Evolutionary conservation across 2,113 vertebrate genomes (phyloP).

Genomic region (Amblyopsis rosae): DNA sequence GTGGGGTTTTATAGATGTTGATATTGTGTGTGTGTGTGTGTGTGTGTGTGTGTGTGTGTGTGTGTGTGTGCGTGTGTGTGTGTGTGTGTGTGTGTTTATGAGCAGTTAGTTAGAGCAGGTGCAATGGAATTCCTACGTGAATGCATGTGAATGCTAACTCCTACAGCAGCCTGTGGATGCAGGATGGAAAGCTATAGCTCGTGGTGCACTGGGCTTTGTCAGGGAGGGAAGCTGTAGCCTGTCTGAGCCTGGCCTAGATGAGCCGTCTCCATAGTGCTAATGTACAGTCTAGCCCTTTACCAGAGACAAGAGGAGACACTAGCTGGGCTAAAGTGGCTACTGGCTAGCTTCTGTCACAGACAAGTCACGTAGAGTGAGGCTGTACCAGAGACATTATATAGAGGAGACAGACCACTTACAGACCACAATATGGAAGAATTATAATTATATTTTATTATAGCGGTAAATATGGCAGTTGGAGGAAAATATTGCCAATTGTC

Average conservation of each 20-base stretch:
- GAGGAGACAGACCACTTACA: too few species aligned
- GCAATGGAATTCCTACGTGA: slow-evolving; percentile 66
- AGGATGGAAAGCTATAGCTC: slow-evolving; percentile 22
- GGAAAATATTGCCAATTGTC: too few species aligned
- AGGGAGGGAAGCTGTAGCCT: neutral
- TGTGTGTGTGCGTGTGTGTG: too few species aligned
- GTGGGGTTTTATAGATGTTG: slow-evolving; percentile 45
- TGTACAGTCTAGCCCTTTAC: slow-evolving; percentile 27
- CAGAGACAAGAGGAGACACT: neutral
- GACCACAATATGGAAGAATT: too few species aligned
- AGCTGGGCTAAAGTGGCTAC: too few species aligned
- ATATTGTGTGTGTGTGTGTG: slow-evolving; percentile 25
- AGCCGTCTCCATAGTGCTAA: neutral
- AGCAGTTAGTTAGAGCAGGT: slow-evolving; percentile 59
- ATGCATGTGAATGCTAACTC: slow-evolving; percentile 62
- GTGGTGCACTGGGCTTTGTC: slow-evolving; percentile 9
- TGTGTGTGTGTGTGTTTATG: too few species aligned
- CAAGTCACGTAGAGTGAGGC: too few species aligned
- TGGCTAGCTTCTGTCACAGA: too few species aligned
- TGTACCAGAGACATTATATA: too few species aligned
- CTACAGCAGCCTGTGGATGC: slow-evolving; percentile 29
- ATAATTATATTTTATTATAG: too few species aligned
- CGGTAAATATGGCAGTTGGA: neutral
- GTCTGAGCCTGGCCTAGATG: too few species aligned
- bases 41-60: neutral